Conservation (phyloP, 2,888 invertebrate species). For the Orthonevra nobilis region DNA sequence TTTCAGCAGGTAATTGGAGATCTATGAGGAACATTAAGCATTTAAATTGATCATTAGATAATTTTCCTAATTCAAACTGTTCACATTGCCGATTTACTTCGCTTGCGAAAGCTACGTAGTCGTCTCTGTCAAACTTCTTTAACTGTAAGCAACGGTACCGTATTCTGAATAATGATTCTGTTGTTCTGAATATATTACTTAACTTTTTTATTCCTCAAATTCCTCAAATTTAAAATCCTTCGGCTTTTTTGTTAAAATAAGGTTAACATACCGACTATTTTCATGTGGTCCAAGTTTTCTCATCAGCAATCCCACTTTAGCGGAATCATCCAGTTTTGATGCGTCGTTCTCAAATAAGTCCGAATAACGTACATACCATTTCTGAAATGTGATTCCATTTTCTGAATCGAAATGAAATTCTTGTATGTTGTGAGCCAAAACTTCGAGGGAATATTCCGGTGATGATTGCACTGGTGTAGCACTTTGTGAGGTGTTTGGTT, state of each 20-base stretch:
- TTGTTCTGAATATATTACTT: conserved; percentile 53
- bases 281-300: conserved; percentile 20
- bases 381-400: conserved; percentile 15
- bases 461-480: not conserved
- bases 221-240: conserved; percentile 35
- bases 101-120: conserved; percentile 41
- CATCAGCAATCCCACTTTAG: conserved; percentile 25
- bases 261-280: conserved; percentile 31
- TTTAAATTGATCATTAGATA: conserved; percentile 51
- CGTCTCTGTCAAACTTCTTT: conserved; percentile 36
- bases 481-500: not conserved
- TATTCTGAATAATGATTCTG: conserved; percentile 54
- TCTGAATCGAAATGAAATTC: conserved; percentile 22
- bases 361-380: conserved; percentile 12
- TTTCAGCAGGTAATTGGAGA: conserved; percentile 52
- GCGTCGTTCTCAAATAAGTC: conserved; percentile 28
- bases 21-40: conserved; percentile 64
- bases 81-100: conserved; percentile 10
- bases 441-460: conserved; percentile 11
- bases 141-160: conserved; percentile 59
- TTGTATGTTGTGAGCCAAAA: conserved; percentile 15
- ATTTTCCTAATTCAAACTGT: conserved; percentile 13
- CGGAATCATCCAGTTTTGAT: not conserved
- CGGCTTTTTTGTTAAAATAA: conserved; percentile 62
- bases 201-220: conserved; percentile 47